A percentile compares a stretch with the other conserved stretches of the same genome.
Evolutionary conservation across 2,888 invertebrate species (phyloP).

Genomic region (Troides helena): DNA sequence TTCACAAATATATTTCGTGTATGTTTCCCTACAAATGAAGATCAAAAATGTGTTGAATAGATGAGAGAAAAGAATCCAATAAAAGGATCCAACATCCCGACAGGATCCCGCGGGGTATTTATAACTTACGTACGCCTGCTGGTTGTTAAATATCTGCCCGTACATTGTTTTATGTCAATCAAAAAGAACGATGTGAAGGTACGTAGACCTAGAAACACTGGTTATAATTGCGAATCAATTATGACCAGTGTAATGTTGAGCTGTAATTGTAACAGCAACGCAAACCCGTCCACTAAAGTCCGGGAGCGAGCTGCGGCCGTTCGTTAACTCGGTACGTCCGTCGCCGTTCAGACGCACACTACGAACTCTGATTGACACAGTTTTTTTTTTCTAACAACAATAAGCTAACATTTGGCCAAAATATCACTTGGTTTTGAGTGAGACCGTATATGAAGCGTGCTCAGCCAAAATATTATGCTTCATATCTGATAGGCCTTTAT

Average conservation of each 20-base stretch:
- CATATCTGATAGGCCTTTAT: too few relatives aligned
- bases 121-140: conserved; percentile 18
- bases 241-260: conserved; percentile 7
- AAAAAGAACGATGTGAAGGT: conserved; percentile 15
- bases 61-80: too few relatives aligned
- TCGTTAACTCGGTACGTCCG: conserved; percentile 24
- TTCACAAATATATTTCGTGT: too few relatives aligned
- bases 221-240: conserved; percentile 4
- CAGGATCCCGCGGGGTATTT: conserved; percentile 24
- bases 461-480: too few relatives aligned
- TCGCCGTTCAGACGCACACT: conserved; percentile 16
- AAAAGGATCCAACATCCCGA: not conserved
- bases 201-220: conserved; percentile 8
- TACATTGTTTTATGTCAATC: conserved; percentile 27
- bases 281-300: conserved; percentile 18
- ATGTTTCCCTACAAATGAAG: too few relatives aligned
- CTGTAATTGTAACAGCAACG: conserved; percentile 7
- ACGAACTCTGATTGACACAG: not conserved
- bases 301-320: conserved; percentile 22
- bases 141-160: conserved; percentile 22
- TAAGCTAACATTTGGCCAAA: too few relatives aligned
- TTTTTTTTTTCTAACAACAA: not conserved
- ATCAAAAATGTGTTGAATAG: too few relatives aligned
- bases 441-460: too few relatives aligned
- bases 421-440: too few relatives aligned